These are phyloP conservation scores for Acanthococcus lagerstroemiae DNA, from an alignment of 2,888 invertebrate genomes.

Conservation along the genomic window DNA sequence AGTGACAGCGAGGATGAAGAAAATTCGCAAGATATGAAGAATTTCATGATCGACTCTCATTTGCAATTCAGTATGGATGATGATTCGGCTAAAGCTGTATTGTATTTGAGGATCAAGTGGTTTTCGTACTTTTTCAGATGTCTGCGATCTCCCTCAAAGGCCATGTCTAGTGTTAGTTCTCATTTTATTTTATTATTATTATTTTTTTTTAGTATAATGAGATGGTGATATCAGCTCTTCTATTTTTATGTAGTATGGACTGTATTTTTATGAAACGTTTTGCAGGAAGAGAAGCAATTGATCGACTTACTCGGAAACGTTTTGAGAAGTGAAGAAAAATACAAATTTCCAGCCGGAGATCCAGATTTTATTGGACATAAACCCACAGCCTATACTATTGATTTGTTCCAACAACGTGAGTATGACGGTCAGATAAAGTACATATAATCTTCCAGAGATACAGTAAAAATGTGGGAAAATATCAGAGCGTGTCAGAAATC, in stretches of 20 bases:
- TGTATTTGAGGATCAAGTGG: conserved; percentile 18
- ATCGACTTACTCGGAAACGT: conserved; percentile 6
- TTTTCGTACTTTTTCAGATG: conserved; percentile 21
- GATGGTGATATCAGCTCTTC: too few relatives aligned
- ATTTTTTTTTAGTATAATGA: neutral
- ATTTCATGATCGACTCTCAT: conserved; percentile 17
- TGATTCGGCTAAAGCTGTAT: conserved; percentile 7
- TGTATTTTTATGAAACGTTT: too few relatives aligned
- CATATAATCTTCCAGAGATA: too few relatives aligned
- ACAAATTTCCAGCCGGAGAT: conserved; percentile 17
- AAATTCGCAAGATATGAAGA: neutral
- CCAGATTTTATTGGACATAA: conserved; percentile 17
- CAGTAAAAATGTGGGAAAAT: too few relatives aligned
- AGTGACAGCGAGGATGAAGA: conserved; percentile 17
- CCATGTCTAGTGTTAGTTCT: neutral
- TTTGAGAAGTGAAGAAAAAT: conserved; percentile 19
- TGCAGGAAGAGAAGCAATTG: conserved; percentile 14
- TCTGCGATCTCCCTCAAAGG: conserved; percentile 8
- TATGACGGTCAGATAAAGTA: neutral
- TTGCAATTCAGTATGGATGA: conserved; percentile 15
- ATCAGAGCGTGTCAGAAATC: too few relatives aligned
- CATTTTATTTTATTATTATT: neutral
- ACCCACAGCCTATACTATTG: conserved; percentile 18
- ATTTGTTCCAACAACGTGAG: conserved; percentile 25
- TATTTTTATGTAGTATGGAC: neutral